Percentiles rank a stretch among this genome's conserved stretches.
Conservation (phyloP, 2,888 invertebrate genomes). For the Netelia virgata region DNA sequence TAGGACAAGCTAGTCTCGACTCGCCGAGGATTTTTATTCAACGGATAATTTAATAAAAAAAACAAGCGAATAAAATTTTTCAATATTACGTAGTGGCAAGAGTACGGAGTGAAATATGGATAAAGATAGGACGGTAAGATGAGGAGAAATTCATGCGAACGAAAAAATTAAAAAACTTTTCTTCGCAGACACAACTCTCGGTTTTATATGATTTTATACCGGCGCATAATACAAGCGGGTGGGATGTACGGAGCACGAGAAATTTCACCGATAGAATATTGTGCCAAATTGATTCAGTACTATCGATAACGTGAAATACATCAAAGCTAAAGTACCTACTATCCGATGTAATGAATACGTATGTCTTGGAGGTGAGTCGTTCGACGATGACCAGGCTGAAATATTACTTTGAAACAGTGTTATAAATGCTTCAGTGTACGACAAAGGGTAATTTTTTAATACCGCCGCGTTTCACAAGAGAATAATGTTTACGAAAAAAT, state of each 20-base stretch:
- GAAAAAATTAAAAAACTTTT: slow-evolving; percentile 21
- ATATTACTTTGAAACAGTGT: background rate
- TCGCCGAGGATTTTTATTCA: slow-evolving; percentile 44
- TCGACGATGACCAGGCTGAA: background rate
- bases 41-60: slow-evolving; percentile 62
- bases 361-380: background rate
- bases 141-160: slow-evolving; percentile 12
- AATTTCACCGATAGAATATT: slow-evolving; percentile 10
- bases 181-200: background rate
- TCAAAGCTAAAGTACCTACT: background rate
- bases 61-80: slow-evolving; percentile 44
- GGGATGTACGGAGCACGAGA: background rate
- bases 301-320: background rate
- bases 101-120: slow-evolving; percentile 37
- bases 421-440: background rate
- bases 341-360: background rate
- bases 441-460: background rate
- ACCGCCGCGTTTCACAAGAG: background rate
- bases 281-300: background rate
- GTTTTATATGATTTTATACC: slow-evolving; percentile 1
- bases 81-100: slow-evolving; percentile 50
- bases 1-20: slow-evolving; percentile 7
- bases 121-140: slow-evolving; percentile 2
- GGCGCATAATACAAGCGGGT: background rate
- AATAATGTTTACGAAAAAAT: no score